Conservation (phyloP, 2,888 invertebrate genomes). For the Mallateleia sp. region DNA sequence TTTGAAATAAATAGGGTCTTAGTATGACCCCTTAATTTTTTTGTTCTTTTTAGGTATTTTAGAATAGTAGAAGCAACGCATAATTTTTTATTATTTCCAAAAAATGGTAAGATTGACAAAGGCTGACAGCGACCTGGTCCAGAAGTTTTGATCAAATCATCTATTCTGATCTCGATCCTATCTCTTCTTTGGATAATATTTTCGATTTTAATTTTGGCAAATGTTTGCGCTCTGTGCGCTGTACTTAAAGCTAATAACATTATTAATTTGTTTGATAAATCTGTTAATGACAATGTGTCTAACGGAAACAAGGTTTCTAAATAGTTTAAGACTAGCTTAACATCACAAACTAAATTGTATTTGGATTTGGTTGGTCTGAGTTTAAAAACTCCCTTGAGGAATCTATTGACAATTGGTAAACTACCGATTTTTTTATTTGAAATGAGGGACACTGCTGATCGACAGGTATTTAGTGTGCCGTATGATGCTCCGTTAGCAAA, state of each 20-base stretch:
- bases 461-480: constrained; percentile 36
- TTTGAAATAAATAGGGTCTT: neutral
- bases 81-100: neutral
- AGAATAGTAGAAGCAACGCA: neutral
- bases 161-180: constrained; percentile 3
- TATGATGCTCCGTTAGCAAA: constrained; percentile 36
- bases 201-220: neutral
- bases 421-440: constrained; percentile 30
- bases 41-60: neutral
- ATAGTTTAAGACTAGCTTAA: constrained; percentile 48
- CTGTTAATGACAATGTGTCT: constrained; percentile 9
- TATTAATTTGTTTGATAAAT: constrained; percentile 46
- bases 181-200: neutral
- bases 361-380: constrained; percentile 68
- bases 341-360: constrained; percentile 83
- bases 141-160: constrained; percentile 13
- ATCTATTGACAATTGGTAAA: constrained; percentile 23
- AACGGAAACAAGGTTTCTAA: neutral
- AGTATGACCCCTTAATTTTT: neutral
- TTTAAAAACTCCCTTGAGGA: constrained; percentile 47
- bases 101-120: constrained; percentile 2
- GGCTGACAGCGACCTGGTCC: neutral
- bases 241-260: constrained; percentile 30
- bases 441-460: constrained; percentile 50
- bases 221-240: neutral